Percentiles rank a stretch among this genome's conserved stretches.
Evolutionary conservation across 2,797 vertebrate genomes (phyloP).

Genomic region (Odontamblyopus rebecca): DNA sequence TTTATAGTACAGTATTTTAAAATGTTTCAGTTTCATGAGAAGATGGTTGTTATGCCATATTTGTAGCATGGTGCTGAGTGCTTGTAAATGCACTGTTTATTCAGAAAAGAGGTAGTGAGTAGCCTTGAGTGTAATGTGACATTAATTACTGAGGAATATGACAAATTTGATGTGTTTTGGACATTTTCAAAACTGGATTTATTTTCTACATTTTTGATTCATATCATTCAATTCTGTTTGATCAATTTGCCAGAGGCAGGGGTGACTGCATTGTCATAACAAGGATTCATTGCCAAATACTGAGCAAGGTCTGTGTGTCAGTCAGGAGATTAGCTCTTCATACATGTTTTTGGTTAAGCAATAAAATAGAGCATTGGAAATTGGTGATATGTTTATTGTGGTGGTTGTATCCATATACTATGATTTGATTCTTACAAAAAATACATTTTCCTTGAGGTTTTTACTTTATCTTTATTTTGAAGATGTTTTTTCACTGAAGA

Average conservation of each 20-base stretch:
- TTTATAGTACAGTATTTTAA: slow-evolving; percentile 52
- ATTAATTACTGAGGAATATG: background rate
- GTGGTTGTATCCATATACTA: background rate
- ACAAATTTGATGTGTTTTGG: background rate
- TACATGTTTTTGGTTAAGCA: no score
- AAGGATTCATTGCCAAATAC: no score
- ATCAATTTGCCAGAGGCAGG: background rate
- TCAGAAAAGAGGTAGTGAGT: no score
- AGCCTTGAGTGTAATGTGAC: background rate
- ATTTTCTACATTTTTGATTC: background rate
- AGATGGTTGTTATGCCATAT: background rate
- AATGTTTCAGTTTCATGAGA: background rate
- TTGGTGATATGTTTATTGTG: no score
- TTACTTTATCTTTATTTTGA: background rate
- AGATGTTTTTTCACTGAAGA: background rate
- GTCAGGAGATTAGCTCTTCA: background rate
- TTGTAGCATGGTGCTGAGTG: background rate
- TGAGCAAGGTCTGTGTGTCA: no score
- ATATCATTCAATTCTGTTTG: background rate
- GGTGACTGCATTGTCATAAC: background rate
- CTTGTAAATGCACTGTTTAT: background rate
- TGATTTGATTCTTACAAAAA: background rate
- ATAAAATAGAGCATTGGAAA: no score
- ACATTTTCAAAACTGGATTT: background rate
- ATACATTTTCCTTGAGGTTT: background rate